These are phyloP conservation scores for Serinus canaria DNA, from an alignment of 2,113 vertebrate species.

Conservation along the genomic window DNA sequence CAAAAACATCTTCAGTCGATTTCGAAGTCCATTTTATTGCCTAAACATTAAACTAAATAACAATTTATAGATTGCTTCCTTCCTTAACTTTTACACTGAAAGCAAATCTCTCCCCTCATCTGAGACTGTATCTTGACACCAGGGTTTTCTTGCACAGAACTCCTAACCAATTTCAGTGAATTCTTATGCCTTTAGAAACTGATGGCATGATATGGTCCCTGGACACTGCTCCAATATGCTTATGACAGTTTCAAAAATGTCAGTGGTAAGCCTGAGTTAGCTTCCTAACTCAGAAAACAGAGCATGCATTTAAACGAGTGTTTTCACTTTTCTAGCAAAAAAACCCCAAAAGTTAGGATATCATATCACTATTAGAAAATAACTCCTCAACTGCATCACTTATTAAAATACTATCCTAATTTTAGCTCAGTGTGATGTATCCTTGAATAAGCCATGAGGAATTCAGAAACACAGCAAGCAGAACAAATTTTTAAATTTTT, in stretches of 20 bases:
- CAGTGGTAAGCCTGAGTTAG: conserved; percentile 26
- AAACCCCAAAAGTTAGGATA: not conserved
- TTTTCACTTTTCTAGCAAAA: not conserved
- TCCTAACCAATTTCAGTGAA: not conserved
- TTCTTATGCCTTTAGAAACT: not conserved
- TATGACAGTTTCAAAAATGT: conserved; percentile 36
- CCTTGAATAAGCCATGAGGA: not conserved
- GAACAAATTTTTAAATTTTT: not conserved
- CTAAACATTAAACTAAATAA: not conserved
- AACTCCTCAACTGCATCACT: not conserved
- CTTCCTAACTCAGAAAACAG: conserved; percentile 18
- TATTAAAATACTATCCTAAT: not conserved
- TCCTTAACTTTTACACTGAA: not conserved
- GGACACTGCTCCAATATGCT: not conserved
- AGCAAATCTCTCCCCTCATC: not conserved
- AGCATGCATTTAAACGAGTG: conserved; percentile 19
- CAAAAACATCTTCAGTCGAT: not conserved
- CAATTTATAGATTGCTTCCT: not conserved
- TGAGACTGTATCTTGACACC: not conserved
- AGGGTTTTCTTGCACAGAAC: not conserved
- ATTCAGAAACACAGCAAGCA: not conserved
- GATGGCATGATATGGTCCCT: conserved; percentile 25
- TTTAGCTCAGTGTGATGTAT: not conserved
- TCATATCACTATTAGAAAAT: not conserved
- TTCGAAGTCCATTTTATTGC: not conserved